Base-by-base conservation (phyloP, 1,140 invertebrate species). In the Nasonia vitripennis region DNA sequence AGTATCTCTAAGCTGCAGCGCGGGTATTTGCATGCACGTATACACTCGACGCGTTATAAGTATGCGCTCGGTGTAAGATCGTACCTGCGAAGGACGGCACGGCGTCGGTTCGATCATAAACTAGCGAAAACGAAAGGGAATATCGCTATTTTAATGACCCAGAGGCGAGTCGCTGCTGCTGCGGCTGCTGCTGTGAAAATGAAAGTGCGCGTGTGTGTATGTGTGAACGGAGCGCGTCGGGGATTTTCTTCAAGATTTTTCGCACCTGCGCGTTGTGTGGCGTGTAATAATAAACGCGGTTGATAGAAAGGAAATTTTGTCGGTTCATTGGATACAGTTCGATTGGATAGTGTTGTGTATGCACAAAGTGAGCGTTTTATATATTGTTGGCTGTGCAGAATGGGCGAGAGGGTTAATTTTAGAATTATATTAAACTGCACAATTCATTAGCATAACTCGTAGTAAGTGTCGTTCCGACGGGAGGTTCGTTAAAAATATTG, bases 81-180 rank as follows among this genome's bases (percentile, higher is more conserved):
- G 75, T 45, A 37, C 79, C 14, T 27, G 62, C 48, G 81, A 83
- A 83, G 81, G 81, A 83, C 81, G 73, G 55, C 55, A 62, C 55
- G 55, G 80, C 81, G 71, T 83, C 71, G 51, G 55, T 51, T 51
- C 81, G 70, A 45, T 45, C 67, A 71, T 48, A 73, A 48, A 78
- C 73, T 37, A 73, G 70, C 81, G 81, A 73, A 82, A 82, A 83
- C 81, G 81, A 83, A 83, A 83, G 81, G 81, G 48, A 75, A 83
- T 77, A 83, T 83, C 71, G 81, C 71, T 77, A 73, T 83, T 83
- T 83, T 83, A 83, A 83, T 83, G 81, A 83, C 73, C 81, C 81
- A 34, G 34, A 45, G 20, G 79, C 81, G 17, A 71, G 68, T 27
- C 71, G 70, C 79, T 81, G 55, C 20, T n/a, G 55, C 55, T 45